Percentiles rank a stretch among this genome's conserved stretches.
phyloP scores from a whole-genome alignment of 64 coral and sea anemone genomes.

The Catalaphyllia jardinei region DNA sequence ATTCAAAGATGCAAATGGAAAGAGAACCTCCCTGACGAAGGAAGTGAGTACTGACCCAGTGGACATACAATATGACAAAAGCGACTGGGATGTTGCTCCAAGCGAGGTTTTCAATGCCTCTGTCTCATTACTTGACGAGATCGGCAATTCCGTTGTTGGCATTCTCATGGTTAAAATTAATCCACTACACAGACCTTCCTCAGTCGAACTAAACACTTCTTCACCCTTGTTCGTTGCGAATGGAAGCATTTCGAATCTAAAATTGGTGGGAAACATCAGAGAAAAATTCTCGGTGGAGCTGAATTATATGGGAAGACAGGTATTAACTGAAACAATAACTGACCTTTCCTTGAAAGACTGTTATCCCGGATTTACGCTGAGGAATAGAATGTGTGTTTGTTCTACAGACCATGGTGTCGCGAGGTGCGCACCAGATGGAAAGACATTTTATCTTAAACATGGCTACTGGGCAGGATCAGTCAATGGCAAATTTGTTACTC shows the following conservation, averaged over 20 bases:
- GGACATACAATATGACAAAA: conserved; percentile 49
- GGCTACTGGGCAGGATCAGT: conserved; percentile 89
- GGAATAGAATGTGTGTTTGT: conserved; percentile 55
- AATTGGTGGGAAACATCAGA: conserved; percentile 37
- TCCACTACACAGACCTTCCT: neutral
- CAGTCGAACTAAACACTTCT: conserved; percentile 29
- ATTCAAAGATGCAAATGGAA: conserved; percentile 53
- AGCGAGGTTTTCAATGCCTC: conserved; percentile 67
- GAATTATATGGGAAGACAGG: conserved; percentile 55
- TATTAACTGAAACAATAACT: conserved; percentile 48
- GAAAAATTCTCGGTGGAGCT: conserved; percentile 61
- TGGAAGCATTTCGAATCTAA: conserved; percentile 17
- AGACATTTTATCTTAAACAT: conserved; percentile 63
- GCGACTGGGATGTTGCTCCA: conserved; percentile 62
- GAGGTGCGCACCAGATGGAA: conserved; percentile 39
- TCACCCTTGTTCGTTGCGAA: conserved; percentile 72
- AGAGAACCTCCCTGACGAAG: conserved; percentile 23
- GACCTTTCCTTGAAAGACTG: conserved; percentile 43
- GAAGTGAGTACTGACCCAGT: conserved; percentile 85
- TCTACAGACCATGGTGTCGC: conserved; percentile 36
- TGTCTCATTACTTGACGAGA: conserved; percentile 60
- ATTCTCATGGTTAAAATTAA: conserved; percentile 39
- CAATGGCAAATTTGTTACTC: conserved; percentile 39
- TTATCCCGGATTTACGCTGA: conserved; percentile 48
- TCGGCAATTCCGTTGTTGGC: conserved; percentile 59